phyloP scores from a whole-genome alignment of 2,113 vertebrate species.

The Camelus bactrianus region DNA sequence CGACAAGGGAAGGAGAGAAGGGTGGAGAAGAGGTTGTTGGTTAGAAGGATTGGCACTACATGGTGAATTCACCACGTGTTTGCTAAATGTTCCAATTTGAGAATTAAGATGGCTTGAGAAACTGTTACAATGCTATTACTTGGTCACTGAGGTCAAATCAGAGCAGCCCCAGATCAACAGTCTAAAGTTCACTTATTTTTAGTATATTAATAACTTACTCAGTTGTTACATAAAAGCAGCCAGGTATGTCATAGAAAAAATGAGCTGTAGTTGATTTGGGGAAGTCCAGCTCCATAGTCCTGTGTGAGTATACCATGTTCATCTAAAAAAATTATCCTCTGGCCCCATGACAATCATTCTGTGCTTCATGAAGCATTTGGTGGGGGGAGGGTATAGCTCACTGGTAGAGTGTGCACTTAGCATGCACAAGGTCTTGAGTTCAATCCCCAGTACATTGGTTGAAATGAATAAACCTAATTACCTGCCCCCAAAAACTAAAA shows the following conservation, averaged over 20 bases:
- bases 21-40: not conserved
- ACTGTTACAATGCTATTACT: not conserved
- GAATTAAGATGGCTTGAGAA: constrained; percentile 2
- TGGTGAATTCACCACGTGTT: not conserved
- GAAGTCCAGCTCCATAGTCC: not conserved
- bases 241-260: not conserved
- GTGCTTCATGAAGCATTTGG: not conserved
- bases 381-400: too few relatives aligned
- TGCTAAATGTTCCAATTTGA: not conserved
- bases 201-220: constrained; percentile 20
- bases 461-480: too few relatives aligned
- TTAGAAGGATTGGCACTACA: constrained; percentile 23
- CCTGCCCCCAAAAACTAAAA: too few relatives aligned
- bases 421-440: too few relatives aligned
- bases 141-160: not conserved
- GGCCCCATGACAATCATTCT: not conserved
- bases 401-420: too few relatives aligned
- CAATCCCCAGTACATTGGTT: too few relatives aligned
- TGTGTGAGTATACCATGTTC: not conserved
- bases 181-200: not conserved
- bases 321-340: not conserved
- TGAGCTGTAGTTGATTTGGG: not conserved
- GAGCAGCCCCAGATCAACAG: not conserved
- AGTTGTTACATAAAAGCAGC: not conserved
- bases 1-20: not conserved